Evolutionary conservation across 37 sponge, comb jelly and placozoan genomes (phyloP).

Genomic region (Chondrilla cf. caribensis): DNA sequence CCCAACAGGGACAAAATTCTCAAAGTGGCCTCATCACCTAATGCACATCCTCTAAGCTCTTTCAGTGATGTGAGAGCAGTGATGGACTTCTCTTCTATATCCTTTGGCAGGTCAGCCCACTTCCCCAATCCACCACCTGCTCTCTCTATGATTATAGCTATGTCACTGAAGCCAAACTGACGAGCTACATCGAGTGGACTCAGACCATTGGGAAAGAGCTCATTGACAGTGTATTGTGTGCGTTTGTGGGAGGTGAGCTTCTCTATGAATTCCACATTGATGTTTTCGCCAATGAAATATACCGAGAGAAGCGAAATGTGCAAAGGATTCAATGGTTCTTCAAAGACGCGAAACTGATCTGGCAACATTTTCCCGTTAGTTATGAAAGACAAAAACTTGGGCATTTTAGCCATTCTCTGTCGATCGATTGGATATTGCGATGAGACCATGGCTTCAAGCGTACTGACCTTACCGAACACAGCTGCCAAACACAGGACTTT

Average conservation of each 20-base stretch:
- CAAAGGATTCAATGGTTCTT: neutral
- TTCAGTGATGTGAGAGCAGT: neutral
- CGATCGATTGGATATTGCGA: too few species aligned
- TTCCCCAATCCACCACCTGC: slow-evolving; percentile 4
- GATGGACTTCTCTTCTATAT: neutral
- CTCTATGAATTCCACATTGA: neutral
- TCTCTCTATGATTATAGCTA: neutral
- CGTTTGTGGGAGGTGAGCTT: neutral
- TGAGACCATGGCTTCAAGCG: too few species aligned
- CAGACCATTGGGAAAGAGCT: slow-evolving; percentile 11
- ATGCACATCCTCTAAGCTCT: too few species aligned
- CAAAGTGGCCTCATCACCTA: too few species aligned
- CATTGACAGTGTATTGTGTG: neutral
- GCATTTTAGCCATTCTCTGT: too few species aligned
- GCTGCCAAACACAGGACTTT: too few species aligned
- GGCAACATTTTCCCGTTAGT: neutral
- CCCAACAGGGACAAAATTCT: too few species aligned
- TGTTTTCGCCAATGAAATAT: neutral
- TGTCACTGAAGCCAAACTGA: slow-evolving; percentile 11
- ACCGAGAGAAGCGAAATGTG: neutral
- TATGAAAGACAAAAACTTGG: too few species aligned
- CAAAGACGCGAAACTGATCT: neutral
- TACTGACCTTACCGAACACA: too few species aligned
- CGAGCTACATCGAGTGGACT: slow-evolving; percentile 18
- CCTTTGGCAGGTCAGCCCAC: neutral